Conservation (phyloP, 2,797 vertebrate genomes). For the Cossypha polioptera region DNA sequence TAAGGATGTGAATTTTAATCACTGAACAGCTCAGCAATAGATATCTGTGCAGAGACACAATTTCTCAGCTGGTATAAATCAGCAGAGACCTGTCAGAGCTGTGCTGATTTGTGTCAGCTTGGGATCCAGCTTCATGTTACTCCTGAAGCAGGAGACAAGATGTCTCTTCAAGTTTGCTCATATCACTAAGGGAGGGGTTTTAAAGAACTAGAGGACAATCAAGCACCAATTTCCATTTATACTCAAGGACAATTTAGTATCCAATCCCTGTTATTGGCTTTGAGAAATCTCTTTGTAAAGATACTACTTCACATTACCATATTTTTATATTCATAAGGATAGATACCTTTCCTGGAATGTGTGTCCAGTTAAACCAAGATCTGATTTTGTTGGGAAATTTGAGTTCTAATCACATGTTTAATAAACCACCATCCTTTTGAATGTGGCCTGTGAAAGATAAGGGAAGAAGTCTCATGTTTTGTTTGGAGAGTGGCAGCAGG, state of each 20-base stretch:
- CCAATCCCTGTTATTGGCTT: background rate
- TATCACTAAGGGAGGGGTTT: background rate
- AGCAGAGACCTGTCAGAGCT: background rate
- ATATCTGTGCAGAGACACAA: background rate
- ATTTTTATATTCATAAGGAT: background rate
- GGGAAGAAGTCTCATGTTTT: background rate
- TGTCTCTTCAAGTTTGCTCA: background rate
- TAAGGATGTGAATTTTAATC: slow-evolving; percentile 1
- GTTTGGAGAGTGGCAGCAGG: background rate
- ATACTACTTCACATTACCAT: background rate
- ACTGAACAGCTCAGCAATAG: background rate
- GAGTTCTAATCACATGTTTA: background rate
- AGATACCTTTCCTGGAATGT: background rate
- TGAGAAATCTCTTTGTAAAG: background rate
- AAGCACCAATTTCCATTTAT: background rate
- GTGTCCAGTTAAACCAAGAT: background rate
- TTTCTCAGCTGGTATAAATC: slow-evolving; percentile 2
- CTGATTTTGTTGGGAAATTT: background rate
- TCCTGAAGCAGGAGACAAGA: background rate
- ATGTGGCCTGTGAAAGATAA: background rate
- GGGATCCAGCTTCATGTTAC: background rate
- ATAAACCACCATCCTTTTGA: background rate
- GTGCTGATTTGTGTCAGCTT: background rate
- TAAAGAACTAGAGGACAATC: background rate
- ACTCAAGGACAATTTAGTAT: background rate